phyloP scores from a whole-genome alignment of 1,140 invertebrate genomes.

The Holcopasites calliopsidis region DNA sequence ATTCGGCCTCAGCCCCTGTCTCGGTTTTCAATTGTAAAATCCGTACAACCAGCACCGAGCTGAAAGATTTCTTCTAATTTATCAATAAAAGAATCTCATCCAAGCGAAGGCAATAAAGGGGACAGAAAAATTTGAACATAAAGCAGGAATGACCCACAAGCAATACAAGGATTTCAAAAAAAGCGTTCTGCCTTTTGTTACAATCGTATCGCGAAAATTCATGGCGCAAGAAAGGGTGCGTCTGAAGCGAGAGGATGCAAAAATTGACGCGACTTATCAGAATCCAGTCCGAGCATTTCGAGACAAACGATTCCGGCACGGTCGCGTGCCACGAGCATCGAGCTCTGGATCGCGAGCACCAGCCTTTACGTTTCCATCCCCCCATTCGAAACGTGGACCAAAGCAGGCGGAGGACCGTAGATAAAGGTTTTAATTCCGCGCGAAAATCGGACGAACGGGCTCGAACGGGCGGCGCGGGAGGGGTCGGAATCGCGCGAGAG shows the following conservation, averaged over 20 bases:
- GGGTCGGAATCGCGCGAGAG: not conserved
- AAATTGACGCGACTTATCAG: constrained; percentile 45
- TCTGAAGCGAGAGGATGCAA: not conserved
- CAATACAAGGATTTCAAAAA: too few relatives aligned
- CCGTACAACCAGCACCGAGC: constrained; percentile 15
- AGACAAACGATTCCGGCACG: constrained; percentile 30
- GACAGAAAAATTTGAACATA: too few relatives aligned
- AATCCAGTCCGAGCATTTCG: constrained; percentile 16
- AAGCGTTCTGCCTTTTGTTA: too few relatives aligned
- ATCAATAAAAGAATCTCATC: too few relatives aligned
- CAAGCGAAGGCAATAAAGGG: too few relatives aligned
- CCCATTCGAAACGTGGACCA: constrained; percentile 33
- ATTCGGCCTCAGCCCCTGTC: constrained; percentile 20
- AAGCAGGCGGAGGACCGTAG: constrained; percentile 56
- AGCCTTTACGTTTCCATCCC: constrained; percentile 11
- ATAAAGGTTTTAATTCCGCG: constrained; percentile 73
- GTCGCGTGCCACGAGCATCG: constrained; percentile 12
- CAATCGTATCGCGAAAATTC: too few relatives aligned
- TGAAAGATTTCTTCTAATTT: too few relatives aligned
- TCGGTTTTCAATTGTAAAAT: constrained; percentile 24
- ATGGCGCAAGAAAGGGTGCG: not conserved
- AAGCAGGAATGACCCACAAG: too few relatives aligned
- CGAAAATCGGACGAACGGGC: constrained; percentile 55
- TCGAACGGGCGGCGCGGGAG: not conserved
- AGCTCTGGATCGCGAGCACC: constrained; percentile 1